Evolutionary conservation across 2,113 vertebrate genomes (phyloP).

Genomic region (Gasterosteus aculeatus): DNA sequence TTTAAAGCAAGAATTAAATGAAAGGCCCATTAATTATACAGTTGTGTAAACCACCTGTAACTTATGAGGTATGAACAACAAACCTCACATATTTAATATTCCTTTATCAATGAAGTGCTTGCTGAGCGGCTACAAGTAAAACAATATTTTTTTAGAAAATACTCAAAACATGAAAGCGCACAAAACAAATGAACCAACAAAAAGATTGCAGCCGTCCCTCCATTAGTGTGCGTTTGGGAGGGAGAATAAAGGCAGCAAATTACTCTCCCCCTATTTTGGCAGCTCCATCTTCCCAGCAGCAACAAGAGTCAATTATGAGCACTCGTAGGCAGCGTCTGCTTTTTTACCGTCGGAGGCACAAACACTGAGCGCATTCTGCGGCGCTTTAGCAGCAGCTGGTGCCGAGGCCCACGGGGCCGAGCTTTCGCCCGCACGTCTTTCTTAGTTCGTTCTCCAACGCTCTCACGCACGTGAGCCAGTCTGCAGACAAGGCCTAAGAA

Average conservation of each 20-base stretch:
- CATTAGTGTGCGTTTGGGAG: constrained; percentile 45
- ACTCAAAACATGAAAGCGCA: constrained; percentile 46
- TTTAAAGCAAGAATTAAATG: not conserved
- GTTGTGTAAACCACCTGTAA: constrained; percentile 26
- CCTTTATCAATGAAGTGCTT: constrained; percentile 41
- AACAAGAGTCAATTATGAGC: constrained; percentile 67
- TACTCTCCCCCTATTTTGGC: constrained; percentile 58
- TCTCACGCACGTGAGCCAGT: constrained; percentile 30
- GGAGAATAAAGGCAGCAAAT: constrained; percentile 60
- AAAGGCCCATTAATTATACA: constrained; percentile 32
- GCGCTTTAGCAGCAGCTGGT: constrained; percentile 40
- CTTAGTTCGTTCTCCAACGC: constrained; percentile 47
- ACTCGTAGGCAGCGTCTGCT: constrained; percentile 42
- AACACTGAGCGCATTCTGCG: constrained; percentile 58
- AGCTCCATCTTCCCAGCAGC: constrained; percentile 55
- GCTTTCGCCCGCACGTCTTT: constrained; percentile 8
- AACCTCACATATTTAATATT: constrained; percentile 26
- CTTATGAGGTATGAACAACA: constrained; percentile 21
- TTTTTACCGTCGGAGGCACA: constrained; percentile 54
- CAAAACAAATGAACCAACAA: constrained; percentile 55
- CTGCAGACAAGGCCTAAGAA: constrained; percentile 50
- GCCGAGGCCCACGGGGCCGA: constrained; percentile 30
- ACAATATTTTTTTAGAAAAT: constrained; percentile 45
- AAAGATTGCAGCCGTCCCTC: constrained; percentile 38
- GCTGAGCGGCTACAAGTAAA: constrained; percentile 25